A percentile compares a stretch with the other conserved stretches of the same genome.
These are phyloP conservation scores for Siphlonurus alternatus DNA, from an alignment of 2,888 invertebrate genomes.

Conservation along the genomic window DNA sequence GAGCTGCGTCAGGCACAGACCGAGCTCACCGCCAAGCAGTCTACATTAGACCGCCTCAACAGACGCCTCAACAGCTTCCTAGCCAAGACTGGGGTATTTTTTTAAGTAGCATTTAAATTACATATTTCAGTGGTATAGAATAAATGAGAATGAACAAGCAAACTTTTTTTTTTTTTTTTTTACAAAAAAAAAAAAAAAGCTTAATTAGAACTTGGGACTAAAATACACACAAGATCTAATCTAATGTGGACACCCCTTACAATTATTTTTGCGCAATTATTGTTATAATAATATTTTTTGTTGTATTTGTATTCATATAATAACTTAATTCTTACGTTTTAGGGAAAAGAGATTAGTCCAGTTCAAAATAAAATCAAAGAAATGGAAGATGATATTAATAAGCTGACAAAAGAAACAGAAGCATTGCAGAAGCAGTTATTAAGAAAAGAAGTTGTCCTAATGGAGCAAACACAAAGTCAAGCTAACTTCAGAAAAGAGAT, in stretches of 20 bases:
- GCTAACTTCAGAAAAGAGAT: constrained; percentile 48
- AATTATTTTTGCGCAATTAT: no score
- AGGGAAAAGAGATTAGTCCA: constrained; percentile 29
- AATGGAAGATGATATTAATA: constrained; percentile 45
- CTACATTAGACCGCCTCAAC: background rate
- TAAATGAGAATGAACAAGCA: no score
- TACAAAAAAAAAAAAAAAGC: no score
- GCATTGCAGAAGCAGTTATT: constrained; percentile 57
- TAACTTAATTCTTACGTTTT: constrained; percentile 11
- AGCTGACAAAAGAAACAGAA: constrained; percentile 41
- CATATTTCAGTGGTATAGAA: no score
- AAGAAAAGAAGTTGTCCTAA: constrained; percentile 53
- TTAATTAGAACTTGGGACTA: no score
- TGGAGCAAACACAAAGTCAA: constrained; percentile 48
- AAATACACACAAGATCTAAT: no score
- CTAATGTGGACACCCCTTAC: no score
- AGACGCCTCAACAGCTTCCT: background rate
- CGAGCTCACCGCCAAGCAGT: background rate
- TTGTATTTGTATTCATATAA: no score
- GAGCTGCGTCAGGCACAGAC: background rate
- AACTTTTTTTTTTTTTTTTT: no score
- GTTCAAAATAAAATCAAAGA: constrained; percentile 43
- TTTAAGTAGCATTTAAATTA: no score
- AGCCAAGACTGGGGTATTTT: background rate
- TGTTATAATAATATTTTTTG: no score